These are phyloP conservation scores for Meloidogyne floridensis DNA, from an alignment of 1,140 invertebrate genomes.

Conservation along the genomic window DNA sequence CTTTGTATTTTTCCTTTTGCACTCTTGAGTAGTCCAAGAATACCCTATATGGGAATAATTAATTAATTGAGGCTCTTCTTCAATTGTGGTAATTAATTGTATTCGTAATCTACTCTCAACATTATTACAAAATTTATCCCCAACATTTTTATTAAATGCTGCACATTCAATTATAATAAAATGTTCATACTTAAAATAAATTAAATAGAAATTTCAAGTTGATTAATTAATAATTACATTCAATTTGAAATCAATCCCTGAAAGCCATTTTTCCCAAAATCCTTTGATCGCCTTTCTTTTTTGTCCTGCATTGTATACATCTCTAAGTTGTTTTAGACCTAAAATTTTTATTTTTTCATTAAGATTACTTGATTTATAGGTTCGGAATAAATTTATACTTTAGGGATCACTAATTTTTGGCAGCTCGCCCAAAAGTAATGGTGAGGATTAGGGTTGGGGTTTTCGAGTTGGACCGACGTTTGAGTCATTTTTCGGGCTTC, in stretches of 20 bases:
- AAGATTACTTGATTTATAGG: not conserved
- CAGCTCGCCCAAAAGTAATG: too few species aligned
- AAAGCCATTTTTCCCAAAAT: conserved; percentile 1
- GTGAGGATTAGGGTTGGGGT: too few species aligned
- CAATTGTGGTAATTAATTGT: not conserved
- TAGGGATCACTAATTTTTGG: too few species aligned
- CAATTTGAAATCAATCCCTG: not conserved
- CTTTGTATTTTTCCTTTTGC: not conserved
- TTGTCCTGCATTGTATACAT: not conserved
- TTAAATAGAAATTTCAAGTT: not conserved
- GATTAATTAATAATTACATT: not conserved
- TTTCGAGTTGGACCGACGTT: too few species aligned
- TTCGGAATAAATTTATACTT: too few species aligned
- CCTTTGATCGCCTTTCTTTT: not conserved
- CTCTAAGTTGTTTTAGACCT: not conserved
- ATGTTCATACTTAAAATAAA: not conserved
- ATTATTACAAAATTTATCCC: not conserved
- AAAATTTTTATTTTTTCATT: not conserved
- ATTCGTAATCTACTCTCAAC: not conserved
- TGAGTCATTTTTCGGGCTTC: too few species aligned
- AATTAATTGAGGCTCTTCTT: conserved; percentile 3
- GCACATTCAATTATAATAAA: conserved; percentile 5
- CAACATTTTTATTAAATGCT: not conserved
- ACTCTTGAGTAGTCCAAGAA: not conserved
- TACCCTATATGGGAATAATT: not conserved